Evolutionary conservation across 2,888 invertebrate species (phyloP).

Genomic region (Lacanobia oleracea): DNA sequence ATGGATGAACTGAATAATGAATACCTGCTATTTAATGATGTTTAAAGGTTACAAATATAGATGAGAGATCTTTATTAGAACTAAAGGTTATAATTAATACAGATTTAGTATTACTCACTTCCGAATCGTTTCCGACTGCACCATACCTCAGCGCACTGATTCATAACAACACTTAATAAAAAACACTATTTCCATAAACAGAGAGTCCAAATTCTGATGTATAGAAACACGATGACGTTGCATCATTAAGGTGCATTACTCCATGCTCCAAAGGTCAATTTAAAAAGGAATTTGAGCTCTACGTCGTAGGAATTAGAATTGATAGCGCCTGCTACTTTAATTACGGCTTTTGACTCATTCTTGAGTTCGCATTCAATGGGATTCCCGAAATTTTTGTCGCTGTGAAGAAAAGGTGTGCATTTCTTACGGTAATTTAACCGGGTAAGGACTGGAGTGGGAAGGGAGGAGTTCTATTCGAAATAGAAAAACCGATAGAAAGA

Average conservation of each 20-base stretch:
- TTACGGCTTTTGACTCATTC: conserved; percentile 44
- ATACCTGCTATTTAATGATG: no score
- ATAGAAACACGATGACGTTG: conserved; percentile 10
- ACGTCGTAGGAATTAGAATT: conserved; percentile 27
- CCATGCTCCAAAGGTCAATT: conserved; percentile 44
- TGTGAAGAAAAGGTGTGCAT: conserved; percentile 15
- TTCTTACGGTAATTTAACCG: conserved; percentile 36
- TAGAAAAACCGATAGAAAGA: conserved; percentile 13
- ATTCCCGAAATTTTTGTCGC: conserved; percentile 46
- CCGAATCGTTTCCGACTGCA: conserved; percentile 53
- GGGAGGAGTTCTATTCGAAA: conserved; percentile 4
- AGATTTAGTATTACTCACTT: conserved; percentile 55
- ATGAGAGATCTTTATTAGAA: no score
- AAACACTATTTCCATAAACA: neutral
- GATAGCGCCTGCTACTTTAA: conserved; percentile 15
- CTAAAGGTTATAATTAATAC: conserved; percentile 24
- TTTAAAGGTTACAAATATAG: no score
- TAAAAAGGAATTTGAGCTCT: conserved; percentile 52
- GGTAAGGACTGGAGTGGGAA: neutral
- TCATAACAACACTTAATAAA: conserved; percentile 16
- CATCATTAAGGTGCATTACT: conserved; percentile 42
- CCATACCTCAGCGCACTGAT: conserved; percentile 9
- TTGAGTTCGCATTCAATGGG: conserved; percentile 30
- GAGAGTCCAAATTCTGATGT: conserved; percentile 20
- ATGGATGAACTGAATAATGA: no score